Percentiles rank a stretch among this genome's conserved stretches.
phyloP scores from a whole-genome alignment of 2,888 invertebrate species.

The Pristionchus exspectatus region DNA sequence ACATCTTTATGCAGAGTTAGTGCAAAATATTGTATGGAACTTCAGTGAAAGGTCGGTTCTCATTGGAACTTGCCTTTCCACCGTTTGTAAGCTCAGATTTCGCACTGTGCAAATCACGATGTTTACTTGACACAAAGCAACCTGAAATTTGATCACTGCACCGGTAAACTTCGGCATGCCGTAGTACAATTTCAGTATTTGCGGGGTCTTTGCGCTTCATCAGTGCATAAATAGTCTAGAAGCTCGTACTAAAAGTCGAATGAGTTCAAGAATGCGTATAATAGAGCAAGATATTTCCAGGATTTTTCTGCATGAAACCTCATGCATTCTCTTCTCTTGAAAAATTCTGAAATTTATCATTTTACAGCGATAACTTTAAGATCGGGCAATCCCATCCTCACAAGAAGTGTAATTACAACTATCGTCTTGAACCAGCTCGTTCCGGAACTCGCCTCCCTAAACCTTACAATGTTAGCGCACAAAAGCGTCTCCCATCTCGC shows the following conservation, averaged over 20 bases:
- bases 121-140: background rate
- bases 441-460: background rate
- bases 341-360: too few relatives aligned
- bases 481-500: background rate
- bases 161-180: background rate
- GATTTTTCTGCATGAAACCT: too few relatives aligned
- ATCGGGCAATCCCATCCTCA: too few relatives aligned
- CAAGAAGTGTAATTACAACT: background rate
- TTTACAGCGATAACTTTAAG: too few relatives aligned
- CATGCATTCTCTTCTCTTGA: too few relatives aligned
- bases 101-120: background rate
- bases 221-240: too few relatives aligned
- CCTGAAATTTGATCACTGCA: background rate
- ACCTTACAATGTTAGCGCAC: background rate
- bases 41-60: background rate
- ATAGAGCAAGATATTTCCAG: too few relatives aligned
- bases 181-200: background rate
- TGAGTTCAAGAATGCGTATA: too few relatives aligned
- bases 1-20: too few relatives aligned
- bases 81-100: background rate
- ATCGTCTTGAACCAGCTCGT: background rate
- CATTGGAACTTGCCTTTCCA: background rate
- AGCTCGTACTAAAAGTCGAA: too few relatives aligned
- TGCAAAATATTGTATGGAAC: background rate
- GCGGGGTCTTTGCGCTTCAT: too few relatives aligned